A percentile compares a stretch with the other conserved stretches of the same genome.
Conservation (phyloP, 2,888 invertebrate genomes). For the Tipula vernalis region DNA sequence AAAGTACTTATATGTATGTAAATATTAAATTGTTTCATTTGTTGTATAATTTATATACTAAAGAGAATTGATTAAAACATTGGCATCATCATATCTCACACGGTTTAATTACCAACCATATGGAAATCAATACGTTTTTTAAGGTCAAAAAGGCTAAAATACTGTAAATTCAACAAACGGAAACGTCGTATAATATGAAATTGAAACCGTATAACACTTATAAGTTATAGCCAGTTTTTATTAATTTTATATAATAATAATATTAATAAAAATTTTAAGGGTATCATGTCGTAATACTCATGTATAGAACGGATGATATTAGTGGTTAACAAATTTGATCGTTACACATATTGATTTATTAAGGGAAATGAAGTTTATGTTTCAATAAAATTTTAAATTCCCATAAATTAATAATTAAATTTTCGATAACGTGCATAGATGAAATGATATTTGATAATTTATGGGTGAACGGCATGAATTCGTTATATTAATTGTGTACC, state of each 20-base stretch:
- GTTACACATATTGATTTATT: neutral
- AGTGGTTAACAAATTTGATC: neutral
- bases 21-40: neutral
- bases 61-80: neutral
- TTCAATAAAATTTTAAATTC: slow-evolving; percentile 4
- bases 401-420: neutral
- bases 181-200: neutral
- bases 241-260: neutral
- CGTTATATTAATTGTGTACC: neutral
- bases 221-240: neutral
- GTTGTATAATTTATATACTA: neutral
- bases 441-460: neutral
- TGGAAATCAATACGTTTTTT: neutral
- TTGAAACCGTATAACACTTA: neutral
- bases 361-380: neutral
- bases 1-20: no score
- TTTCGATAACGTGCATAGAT: neutral
- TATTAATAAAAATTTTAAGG: neutral
- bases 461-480: neutral
- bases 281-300: neutral
- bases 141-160: neutral
- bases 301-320: neutral
- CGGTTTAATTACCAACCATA: neutral
- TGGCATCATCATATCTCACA: neutral
- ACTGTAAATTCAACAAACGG: neutral